Conservation (phyloP, 1,140 invertebrate genomes). For the Hyles vespertilio region DNA sequence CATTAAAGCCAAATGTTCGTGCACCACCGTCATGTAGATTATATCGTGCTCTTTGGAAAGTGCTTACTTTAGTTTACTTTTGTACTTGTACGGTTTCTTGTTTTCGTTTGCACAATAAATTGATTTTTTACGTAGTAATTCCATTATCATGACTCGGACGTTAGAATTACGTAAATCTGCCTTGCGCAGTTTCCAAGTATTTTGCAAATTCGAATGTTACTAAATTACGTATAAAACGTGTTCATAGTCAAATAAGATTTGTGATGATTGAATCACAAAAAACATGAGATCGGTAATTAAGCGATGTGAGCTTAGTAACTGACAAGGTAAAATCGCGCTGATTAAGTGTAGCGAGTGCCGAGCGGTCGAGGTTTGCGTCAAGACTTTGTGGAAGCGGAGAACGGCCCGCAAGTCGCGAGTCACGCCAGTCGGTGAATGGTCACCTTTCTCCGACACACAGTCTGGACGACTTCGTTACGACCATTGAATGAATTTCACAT, state of each 20-base stretch:
- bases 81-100: constrained; percentile 42
- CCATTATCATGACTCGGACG: too few relatives aligned
- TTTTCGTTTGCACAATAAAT: constrained; percentile 29
- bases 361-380: too few relatives aligned
- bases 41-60: constrained; percentile 68
- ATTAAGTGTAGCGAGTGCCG: too few relatives aligned
- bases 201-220: too few relatives aligned
- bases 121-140: neutral
- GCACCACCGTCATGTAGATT: constrained; percentile 65
- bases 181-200: too few relatives aligned
- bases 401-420: constrained; percentile 37
- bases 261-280: too few relatives aligned
- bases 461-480: constrained; percentile 61
- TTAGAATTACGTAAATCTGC: too few relatives aligned
- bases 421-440: constrained; percentile 58
- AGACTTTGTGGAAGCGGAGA: constrained; percentile 22
- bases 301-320: too few relatives aligned
- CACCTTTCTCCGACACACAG: constrained; percentile 72
- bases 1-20: constrained; percentile 62
- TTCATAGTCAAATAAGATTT: too few relatives aligned
- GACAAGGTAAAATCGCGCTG: too few relatives aligned
- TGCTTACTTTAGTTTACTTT: constrained; percentile 53
- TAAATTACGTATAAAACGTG: too few relatives aligned
- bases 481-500: constrained; percentile 67
- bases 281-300: too few relatives aligned